A percentile compares a stretch with the other conserved stretches of the same genome.
Evolutionary conservation across 2,113 vertebrate genomes (phyloP).

Genomic region (Mixornis gularis): DNA sequence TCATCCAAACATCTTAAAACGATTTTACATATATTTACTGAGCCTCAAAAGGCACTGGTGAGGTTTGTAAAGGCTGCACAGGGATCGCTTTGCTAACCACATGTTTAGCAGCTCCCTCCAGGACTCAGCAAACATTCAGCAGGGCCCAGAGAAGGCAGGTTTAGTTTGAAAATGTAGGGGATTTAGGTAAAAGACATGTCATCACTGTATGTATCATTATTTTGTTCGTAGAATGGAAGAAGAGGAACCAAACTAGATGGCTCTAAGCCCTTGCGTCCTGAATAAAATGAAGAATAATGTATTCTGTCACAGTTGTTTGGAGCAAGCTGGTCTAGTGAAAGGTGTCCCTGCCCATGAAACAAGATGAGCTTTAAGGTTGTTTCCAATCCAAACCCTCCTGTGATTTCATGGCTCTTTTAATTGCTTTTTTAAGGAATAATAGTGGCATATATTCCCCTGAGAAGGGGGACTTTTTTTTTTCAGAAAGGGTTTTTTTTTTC

Average conservation of each 20-base stretch:
- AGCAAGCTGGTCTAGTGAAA: background rate
- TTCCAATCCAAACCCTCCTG: background rate
- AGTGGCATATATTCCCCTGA: accelerated
- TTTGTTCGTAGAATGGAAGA: background rate
- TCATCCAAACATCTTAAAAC: conserved; percentile 36
- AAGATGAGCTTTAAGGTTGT: background rate
- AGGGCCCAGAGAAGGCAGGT: background rate
- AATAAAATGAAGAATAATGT: background rate
- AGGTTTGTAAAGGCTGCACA: background rate
- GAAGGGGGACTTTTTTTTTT: background rate
- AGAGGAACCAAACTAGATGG: background rate
- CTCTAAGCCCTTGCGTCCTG: background rate
- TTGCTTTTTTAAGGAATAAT: background rate
- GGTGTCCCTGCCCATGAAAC: background rate
- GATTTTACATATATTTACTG: conserved; percentile 15
- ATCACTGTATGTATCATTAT: background rate
- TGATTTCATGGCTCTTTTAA: background rate
- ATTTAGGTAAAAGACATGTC: background rate
- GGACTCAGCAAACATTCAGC: background rate
- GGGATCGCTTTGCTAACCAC: background rate
- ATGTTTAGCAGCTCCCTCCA: background rate
- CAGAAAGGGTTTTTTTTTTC: background rate
- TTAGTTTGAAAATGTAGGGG: background rate
- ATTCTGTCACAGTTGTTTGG: background rate
- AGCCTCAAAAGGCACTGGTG: conserved; percentile 17